phyloP scores from a whole-genome alignment of 2,888 invertebrate genomes.

The Exephanes ischioxanthus region DNA sequence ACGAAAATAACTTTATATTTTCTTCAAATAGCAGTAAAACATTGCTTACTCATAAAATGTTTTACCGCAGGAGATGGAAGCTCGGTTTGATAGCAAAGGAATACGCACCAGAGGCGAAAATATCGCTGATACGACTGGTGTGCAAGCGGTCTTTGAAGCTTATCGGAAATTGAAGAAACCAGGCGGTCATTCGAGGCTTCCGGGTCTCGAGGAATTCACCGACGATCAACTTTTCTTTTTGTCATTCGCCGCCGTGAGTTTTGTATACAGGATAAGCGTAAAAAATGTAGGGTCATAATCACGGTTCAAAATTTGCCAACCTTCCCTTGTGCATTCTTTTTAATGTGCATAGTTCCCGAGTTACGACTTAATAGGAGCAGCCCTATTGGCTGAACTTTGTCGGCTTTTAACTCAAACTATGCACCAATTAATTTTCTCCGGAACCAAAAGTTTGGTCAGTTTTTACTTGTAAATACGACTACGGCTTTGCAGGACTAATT shows the following conservation, averaged over 20 bases:
- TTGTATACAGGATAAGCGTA: not conserved
- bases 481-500: too few species aligned
- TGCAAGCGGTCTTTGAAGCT: conserved; percentile 90
- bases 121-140: conserved; percentile 94
- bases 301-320: not conserved
- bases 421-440: too few species aligned
- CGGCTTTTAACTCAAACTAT: too few species aligned
- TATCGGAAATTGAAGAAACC: conserved; percentile 81
- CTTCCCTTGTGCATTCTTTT: not conserved
- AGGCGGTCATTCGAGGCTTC: conserved; percentile 85
- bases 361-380: too few species aligned
- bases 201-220: conserved; percentile 88
- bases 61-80: not conserved
- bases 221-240: conserved; percentile 91
- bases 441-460: too few species aligned
- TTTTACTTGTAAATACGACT: too few species aligned
- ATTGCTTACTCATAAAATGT: not conserved
- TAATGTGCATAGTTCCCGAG: too few species aligned
- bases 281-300: not conserved
- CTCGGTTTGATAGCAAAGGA: not conserved
- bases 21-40: too few species aligned
- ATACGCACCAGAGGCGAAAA: conserved; percentile 87
- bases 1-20: not conserved
- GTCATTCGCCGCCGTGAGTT: conserved; percentile 82
- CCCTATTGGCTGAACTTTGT: too few species aligned